Base-by-base conservation (phyloP, 92 coral and sea anemone genomes). In the Palythoa grandis region DNA sequence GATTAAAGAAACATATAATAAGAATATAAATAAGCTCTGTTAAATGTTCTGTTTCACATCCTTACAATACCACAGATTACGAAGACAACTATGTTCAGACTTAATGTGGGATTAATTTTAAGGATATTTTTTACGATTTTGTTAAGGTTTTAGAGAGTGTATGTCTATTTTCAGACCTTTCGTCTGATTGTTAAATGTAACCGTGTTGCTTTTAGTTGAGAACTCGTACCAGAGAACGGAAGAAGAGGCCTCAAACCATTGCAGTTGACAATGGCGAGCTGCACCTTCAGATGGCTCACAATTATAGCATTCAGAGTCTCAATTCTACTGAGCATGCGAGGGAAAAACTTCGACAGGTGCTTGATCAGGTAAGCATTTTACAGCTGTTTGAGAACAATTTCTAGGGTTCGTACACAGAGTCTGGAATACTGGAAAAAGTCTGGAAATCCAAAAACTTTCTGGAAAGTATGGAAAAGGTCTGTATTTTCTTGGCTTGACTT, bases 301-400 rank as follows among this genome's bases (percentile, higher is more conserved):
- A 95, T 89, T 96, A 96, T 82, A 96, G 99, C 72, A 96, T 95
- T 37, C 99, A 96, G 43, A 79, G 94, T n/a, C 82, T 96, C 78
- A 96, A 96, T 52, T 93, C 99, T 1, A 96, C 99, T 24, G 99
- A 96, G 78, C 95, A 93, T 58, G 98, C 99, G 3, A 92, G 90
- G 76, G 93, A 85, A 58, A 96, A 93, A 77, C 95, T 96, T 19
- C 92, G 95, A 78, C 93, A 91, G 52, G 72, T 91, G 43, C 82
- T 96, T 1, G 83, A 89, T 10, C 86, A 88, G 96, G 99, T 95
- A 88, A 43, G 89, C 70, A 13, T 43, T 43, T 43, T 43, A 43
- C 6, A 43, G 50, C 50, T 43, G 9, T 43, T 43, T 43, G 9
- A 1, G 50, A 43, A 43, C 6, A 43, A 43, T 4, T 43, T 29